Conservation (phyloP, 2,888 invertebrate genomes). For the Tetrapedia diversipes region DNA sequence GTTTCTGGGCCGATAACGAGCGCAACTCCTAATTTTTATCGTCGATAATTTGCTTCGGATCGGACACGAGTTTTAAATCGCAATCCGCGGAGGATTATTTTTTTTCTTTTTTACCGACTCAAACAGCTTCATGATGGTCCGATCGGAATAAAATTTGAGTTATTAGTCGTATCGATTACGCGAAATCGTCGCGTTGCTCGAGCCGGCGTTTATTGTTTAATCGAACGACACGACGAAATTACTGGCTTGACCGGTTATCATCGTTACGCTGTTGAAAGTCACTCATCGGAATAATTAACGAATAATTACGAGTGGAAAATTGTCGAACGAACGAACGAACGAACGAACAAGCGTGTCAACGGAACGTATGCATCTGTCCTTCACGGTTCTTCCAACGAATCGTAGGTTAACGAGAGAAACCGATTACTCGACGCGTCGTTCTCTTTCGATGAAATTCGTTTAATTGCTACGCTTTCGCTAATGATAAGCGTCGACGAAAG, state of each 20-base stretch:
- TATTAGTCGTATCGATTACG: slow-evolving; percentile 38
- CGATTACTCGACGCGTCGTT: not conserved
- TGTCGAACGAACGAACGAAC: slow-evolving; percentile 28
- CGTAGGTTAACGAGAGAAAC: slow-evolving; percentile 22
- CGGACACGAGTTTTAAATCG: not conserved
- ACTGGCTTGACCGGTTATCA: slow-evolving; percentile 36
- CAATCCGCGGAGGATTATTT: not conserved
- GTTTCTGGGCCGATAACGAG: too few species aligned
- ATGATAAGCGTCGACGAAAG: not conserved
- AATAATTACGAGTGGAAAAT: slow-evolving; percentile 45
- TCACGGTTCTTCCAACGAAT: not conserved
- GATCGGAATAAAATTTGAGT: slow-evolving; percentile 23
- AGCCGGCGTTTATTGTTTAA: slow-evolving; percentile 36
- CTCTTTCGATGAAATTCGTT: not conserved
- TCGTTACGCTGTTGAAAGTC: slow-evolving; percentile 43
- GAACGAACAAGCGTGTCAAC: not conserved
- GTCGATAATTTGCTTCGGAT: too few species aligned
- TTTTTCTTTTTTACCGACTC: not conserved
- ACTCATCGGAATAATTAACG: slow-evolving; percentile 44
- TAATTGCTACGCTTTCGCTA: not conserved
- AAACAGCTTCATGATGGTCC: slow-evolving; percentile 1
- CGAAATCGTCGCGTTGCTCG: slow-evolving; percentile 7
- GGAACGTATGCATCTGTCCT: not conserved
- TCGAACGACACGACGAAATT: slow-evolving; percentile 38
- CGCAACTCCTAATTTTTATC: too few species aligned